Base-by-base conservation (phyloP, 2,113 vertebrate genomes). In the Elgaria multicarinata region DNA sequence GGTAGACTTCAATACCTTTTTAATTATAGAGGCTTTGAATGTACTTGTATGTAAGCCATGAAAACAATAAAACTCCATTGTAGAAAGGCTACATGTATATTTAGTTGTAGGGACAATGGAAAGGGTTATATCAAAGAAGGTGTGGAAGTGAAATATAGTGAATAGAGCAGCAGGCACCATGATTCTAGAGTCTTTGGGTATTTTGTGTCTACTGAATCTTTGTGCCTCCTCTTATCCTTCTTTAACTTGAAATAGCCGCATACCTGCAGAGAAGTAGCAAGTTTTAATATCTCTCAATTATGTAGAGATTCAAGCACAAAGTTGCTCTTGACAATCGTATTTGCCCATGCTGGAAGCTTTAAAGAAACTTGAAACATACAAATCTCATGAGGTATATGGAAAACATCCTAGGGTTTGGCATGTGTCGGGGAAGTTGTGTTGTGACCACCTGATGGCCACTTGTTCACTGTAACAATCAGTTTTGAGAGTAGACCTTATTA, bases 261-360 rank as follows among this genome's bases (percentile, higher is more conserved):
- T 89, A 90, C 71, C 53, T 92, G 85, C 66, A 1, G 69, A 83
- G 84, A 82, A 88, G 90, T 1, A 33, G 74, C 53, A 86, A 66
- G 55, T 20, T 42, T 33, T 46, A 64, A 20, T 80, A 39, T 90
- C 42, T 76, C 14, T 87, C n/a, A 82, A 4, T 62, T 72, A 71
- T 33, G 28, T 66, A 53, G n/a, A 66, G 53, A 66, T 5, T 50
- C 69, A 10, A 24, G 69, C 3, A 67, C 67, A 42, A 1, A 75
- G 92, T 71, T 90, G 79, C 86, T 92, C n/a, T 91, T 36, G 87
- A 87, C 75, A 50, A 82, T 5, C 6, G 53, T 36, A 36, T 53
- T 22, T 50, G 69, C 77, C 42, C 62, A 53, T 76, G 46, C 39
- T 67, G 74, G 82, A 67, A 53, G 24, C 44, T 69, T 77, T 78